Conservation (phyloP, 2,797 vertebrate genomes). For the Spinibarbus caldwelli region DNA sequence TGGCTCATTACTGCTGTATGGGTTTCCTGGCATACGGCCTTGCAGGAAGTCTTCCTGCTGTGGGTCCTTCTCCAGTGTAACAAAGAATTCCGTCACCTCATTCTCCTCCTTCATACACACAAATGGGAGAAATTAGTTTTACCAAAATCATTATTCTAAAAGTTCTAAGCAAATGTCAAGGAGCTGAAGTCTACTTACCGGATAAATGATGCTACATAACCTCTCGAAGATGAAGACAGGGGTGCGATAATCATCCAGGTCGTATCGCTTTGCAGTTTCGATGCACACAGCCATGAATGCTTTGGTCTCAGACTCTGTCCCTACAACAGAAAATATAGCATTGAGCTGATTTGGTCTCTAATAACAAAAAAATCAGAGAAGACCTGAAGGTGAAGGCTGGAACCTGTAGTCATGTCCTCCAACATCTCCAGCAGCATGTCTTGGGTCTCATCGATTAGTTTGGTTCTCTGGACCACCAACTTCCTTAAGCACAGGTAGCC, state of each 20-base stretch:
- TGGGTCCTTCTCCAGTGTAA: constrained; percentile 97
- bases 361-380: neutral
- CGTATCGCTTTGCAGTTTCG: constrained; percentile 98
- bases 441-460: constrained; percentile 97
- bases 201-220: constrained; percentile 98
- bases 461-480: constrained; percentile 96
- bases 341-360: neutral
- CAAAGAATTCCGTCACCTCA: constrained; percentile 98
- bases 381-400: neutral
- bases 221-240: constrained; percentile 99
- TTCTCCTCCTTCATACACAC: constrained; percentile 88
- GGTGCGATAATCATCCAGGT: constrained; percentile 95
- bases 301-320: constrained; percentile 98
- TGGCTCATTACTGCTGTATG: constrained; percentile 97
- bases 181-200: constrained; percentile 78
- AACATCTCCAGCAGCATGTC: constrained; percentile 99
- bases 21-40: constrained; percentile 98
- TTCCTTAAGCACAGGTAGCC: constrained; percentile 97
- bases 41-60: constrained; percentile 99
- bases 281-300: constrained; percentile 99
- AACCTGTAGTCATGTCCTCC: constrained; percentile 99
- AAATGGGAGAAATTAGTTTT: neutral
- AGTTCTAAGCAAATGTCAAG: neutral
- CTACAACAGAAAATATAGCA: constrained; percentile 70
- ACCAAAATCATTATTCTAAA: neutral